Conservation (phyloP, 2,113 vertebrate species). For the Nipponia nippon region DNA sequence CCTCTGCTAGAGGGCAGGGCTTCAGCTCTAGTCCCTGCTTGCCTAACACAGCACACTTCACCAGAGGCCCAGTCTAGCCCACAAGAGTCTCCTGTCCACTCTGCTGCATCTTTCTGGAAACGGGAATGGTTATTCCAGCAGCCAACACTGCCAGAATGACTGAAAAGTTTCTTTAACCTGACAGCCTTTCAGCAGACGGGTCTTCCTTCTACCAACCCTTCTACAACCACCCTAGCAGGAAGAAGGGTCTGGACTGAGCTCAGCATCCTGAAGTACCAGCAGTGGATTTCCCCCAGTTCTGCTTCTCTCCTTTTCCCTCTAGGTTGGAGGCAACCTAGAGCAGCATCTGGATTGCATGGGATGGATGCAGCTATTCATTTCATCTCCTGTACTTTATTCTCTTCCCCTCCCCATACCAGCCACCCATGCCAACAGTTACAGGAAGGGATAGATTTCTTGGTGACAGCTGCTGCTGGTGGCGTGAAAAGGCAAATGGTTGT, state of each 20-base stretch:
- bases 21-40: background rate
- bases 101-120: background rate
- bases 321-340: background rate
- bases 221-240: background rate
- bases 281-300: background rate
- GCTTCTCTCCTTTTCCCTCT: background rate
- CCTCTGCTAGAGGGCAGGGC: background rate
- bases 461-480: background rate
- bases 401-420: background rate
- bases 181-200: background rate
- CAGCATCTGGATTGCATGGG: background rate
- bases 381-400: background rate
- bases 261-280: background rate
- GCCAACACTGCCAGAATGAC: background rate
- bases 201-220: background rate
- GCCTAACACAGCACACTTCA: background rate
- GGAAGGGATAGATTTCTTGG: background rate
- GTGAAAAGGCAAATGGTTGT: background rate
- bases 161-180: background rate
- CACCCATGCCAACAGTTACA: background rate
- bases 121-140: background rate
- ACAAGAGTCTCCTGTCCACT: background rate
- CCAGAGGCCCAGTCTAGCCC: background rate
- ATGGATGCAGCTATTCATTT: background rate
- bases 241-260: background rate